Base-by-base conservation (phyloP, 2,113 vertebrate genomes). In the Anoplopoma fimbria region DNA sequence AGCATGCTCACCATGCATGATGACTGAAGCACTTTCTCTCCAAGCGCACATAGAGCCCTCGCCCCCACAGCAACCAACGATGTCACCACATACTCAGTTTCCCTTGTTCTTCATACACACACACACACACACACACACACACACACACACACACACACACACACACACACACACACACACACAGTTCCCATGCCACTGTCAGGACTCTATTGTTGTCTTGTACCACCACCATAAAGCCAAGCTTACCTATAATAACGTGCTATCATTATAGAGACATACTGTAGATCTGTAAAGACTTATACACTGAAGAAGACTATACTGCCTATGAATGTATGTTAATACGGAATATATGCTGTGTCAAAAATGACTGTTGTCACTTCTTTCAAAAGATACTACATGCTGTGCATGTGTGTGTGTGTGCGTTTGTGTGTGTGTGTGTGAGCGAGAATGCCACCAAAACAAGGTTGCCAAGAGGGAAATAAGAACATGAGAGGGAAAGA, bases 291-390 rank as follows among this genome's bases (percentile, higher is more conserved):
- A 94, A 91, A 93, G 93, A 94, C 91, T 87, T 95, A 93, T 95
- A 95, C 95, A 95, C 95, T 96, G 95, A 95, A 94, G 93, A 94
- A 93, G 92, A 94, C 89, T 94, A 91, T 95, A 95, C 91, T 95
- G 94, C 93, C 91, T 94, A 93, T 95, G 95, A 95, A 95, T 95
- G 95, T 95, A 95, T 92, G 89, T 93, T 93, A 89, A 94, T 91
- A 87, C 73, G 81, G 94, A 96, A 95, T 95, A 95, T 96, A 95
- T 94, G 94, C 87, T 91, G 90, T 95, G 90, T 95, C 87, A 88
- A 94, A 94, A 89, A 88, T 73, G 61, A 73, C 72, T 75, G 57
- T 65, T 85, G 82, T 89, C 34, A 4, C 34, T 92, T 93, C 62
- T 93, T 93, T 75, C 34, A 42, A 62, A 21, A 57, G 9, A 63